A percentile compares a stretch with the other conserved stretches of the same genome.
Evolutionary conservation across 2,888 invertebrate genomes (phyloP).

Genomic region (Pseudococcus jackbeardsleyi): DNA sequence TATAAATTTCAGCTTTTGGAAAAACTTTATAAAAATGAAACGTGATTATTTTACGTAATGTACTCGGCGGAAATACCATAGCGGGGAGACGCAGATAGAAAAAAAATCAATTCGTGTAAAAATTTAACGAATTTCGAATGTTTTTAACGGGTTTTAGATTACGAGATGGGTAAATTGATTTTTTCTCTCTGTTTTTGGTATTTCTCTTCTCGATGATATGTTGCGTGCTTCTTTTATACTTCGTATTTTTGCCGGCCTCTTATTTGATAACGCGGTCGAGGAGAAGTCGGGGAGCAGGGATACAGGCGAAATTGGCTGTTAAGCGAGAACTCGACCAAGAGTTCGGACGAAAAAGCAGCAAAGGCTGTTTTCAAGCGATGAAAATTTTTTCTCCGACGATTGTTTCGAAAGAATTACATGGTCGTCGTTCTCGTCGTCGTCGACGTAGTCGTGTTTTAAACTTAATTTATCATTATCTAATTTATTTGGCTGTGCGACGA

Average conservation of each 20-base stretch:
- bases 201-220: too few species aligned
- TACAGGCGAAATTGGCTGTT: too few species aligned
- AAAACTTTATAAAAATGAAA: constrained; percentile 35
- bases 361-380: not conserved
- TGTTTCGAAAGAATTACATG: not conserved
- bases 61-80: not conserved
- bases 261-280: too few species aligned
- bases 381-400: not conserved
- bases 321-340: not conserved
- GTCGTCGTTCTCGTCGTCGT: not conserved
- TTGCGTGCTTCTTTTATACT: too few species aligned
- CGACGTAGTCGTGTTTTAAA: not conserved
- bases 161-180: constrained; percentile 20
- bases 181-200: not conserved
- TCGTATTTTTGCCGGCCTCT: too few species aligned
- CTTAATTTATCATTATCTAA: constrained; percentile 42
- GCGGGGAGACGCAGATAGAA: not conserved
- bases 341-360: not conserved
- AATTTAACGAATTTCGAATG: not conserved
- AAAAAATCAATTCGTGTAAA: constrained; percentile 17
- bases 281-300: too few species aligned
- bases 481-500: not conserved
- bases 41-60: constrained; percentile 48
- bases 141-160: constrained; percentile 20
- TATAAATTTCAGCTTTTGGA: constrained; percentile 14